Evolutionary conservation across 2,888 invertebrate species (phyloP).

Genomic region (Epinotia ramella): DNA sequence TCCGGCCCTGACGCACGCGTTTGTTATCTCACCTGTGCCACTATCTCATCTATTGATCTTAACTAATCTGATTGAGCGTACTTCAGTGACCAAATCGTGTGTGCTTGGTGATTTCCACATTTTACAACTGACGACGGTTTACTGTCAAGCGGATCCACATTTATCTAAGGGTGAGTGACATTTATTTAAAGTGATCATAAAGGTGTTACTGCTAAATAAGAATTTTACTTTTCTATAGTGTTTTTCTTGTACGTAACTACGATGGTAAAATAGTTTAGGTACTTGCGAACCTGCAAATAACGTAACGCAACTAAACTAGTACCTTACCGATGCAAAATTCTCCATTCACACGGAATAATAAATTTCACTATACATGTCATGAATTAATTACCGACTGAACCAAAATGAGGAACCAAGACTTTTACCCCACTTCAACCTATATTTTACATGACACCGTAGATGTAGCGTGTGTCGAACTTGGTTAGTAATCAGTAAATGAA

Average conservation of each 20-base stretch:
- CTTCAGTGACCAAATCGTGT: conserved; percentile 33
- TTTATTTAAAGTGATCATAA: too few relatives aligned
- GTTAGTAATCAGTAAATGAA: not conserved
- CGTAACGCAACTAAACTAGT: not conserved
- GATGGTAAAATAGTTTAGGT: too few relatives aligned
- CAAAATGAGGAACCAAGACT: not conserved
- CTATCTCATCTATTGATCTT: conserved; percentile 47
- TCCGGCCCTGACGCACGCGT: conserved; percentile 60
- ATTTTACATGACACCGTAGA: not conserved
- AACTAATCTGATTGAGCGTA: conserved; percentile 25
- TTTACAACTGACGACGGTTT: not conserved
- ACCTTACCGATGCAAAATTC: not conserved
- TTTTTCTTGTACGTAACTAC: too few relatives aligned
- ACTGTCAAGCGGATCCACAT: conserved; percentile 23
- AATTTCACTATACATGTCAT: not conserved
- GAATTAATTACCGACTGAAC: not conserved
- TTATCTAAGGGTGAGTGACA: conserved; percentile 27
- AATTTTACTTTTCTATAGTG: not conserved
- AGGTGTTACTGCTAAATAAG: not conserved
- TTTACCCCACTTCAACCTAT: not conserved
- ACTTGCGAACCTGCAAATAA: not conserved
- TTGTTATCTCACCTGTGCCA: conserved; percentile 50
- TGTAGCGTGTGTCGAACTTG: not conserved
- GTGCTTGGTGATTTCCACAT: conserved; percentile 37
- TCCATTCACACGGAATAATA: not conserved